These are phyloP conservation scores for Gasterosteus nipponicus DNA, from an alignment of 2,113 vertebrate genomes.

Conservation along the genomic window DNA sequence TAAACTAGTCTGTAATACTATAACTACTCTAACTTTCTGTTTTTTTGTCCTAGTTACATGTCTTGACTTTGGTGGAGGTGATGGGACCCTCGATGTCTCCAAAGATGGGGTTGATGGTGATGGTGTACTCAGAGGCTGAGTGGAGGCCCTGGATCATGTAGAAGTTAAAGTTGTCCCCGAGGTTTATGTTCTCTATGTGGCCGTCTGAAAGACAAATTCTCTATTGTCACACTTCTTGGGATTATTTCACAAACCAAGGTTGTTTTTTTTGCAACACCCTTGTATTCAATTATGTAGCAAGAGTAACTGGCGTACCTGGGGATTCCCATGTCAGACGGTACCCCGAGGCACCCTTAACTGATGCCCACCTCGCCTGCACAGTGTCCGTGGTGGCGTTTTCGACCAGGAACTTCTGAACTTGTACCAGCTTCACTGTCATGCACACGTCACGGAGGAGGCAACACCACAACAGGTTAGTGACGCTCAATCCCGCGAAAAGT, in stretches of 20 bases:
- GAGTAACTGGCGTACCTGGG: conserved; percentile 75
- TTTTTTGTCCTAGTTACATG: conserved; percentile 75
- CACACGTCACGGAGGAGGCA: conserved; percentile 10
- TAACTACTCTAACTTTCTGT: neutral
- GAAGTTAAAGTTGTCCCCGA: conserved; percentile 82
- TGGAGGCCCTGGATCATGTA: conserved; percentile 91
- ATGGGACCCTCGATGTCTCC: conserved; percentile 86
- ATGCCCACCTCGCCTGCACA: conserved; percentile 84
- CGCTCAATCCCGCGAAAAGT: conserved; percentile 10
- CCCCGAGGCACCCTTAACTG: conserved; percentile 85
- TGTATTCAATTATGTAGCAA: neutral
- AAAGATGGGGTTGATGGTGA: conserved; percentile 90
- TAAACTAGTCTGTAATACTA: neutral
- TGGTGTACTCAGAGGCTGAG: conserved; percentile 80
- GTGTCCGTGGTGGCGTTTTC: conserved; percentile 89
- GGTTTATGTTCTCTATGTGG: conserved; percentile 86
- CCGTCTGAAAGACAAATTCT: conserved; percentile 76
- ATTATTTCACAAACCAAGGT: neutral
- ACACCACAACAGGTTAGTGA: too few species aligned
- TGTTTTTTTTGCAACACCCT: neutral
- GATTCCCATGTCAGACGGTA: conserved; percentile 90
- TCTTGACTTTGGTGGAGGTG: conserved; percentile 75
- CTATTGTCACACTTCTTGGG: neutral
- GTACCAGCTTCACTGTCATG: conserved; percentile 84
- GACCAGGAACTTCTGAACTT: conserved; percentile 82